Percentiles rank a stretch among this genome's conserved stretches.
phyloP scores from a whole-genome alignment of 2,797 vertebrate species.

The Crypturellus tataupa region DNA sequence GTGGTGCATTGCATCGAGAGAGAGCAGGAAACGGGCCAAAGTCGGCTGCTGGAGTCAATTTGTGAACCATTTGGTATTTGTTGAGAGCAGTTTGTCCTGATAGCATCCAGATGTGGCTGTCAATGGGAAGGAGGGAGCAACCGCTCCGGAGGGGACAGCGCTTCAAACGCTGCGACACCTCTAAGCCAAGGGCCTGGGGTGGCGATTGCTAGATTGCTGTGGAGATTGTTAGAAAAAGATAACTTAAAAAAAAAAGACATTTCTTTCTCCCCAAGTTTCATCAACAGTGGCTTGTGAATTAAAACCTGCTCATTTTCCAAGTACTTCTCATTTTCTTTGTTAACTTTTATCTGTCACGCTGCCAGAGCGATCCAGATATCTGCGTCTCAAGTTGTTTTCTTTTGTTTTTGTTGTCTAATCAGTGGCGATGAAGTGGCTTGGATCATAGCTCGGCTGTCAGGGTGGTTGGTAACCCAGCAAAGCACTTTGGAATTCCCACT shows the following conservation, averaged over 20 bases:
- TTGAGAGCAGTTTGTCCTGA: constrained; percentile 1
- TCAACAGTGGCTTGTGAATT: background rate
- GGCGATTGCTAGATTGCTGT: background rate
- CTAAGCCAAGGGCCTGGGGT: constrained; percentile 22
- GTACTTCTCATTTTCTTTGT: background rate
- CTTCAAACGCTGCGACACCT: constrained; percentile 24
- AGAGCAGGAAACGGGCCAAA: constrained; percentile 32
- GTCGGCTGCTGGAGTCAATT: constrained; percentile 55
- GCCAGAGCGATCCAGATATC: background rate
- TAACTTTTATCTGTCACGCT: background rate
- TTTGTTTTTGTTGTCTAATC: background rate
- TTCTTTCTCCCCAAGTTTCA: background rate
- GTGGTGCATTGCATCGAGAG: background rate
- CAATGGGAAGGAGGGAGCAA: constrained; percentile 27
- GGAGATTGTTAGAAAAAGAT: background rate
- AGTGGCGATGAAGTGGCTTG: background rate
- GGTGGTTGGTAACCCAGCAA: constrained; percentile 36
- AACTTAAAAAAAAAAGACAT: background rate
- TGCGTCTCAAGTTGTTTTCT: background rate
- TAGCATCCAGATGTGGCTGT: constrained; percentile 73
- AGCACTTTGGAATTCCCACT: background rate
- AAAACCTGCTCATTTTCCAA: background rate
- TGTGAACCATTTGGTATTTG: constrained; percentile 56
- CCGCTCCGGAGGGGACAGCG: background rate
- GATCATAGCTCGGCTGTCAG: background rate